Evolutionary conservation across 2,113 vertebrate species (phyloP).

Genomic region (Pachypanchax playfairii): DNA sequence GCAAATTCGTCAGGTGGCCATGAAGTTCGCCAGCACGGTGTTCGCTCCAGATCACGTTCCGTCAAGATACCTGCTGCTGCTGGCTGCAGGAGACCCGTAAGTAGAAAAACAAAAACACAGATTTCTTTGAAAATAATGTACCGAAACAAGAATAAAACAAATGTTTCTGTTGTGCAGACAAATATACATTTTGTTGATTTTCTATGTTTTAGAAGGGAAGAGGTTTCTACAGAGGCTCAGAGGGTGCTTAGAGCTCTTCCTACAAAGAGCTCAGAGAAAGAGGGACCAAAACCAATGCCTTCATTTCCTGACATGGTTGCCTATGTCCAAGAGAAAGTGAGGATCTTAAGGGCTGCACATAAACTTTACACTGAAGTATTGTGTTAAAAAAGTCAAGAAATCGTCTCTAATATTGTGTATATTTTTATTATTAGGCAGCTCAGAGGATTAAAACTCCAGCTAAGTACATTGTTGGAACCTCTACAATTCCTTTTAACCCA

Average conservation of each 20-base stretch:
- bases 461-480: conserved; percentile 91
- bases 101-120: conserved; percentile 53
- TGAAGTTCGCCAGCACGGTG: conserved; percentile 96
- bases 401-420: too few relatives aligned
- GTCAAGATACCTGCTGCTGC: conserved; percentile 93
- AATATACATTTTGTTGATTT: background rate
- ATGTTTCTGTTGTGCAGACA: background rate
- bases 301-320: conserved; percentile 96
- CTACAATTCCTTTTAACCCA: conserved; percentile 93
- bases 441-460: conserved; percentile 94
- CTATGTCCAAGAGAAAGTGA: conserved; percentile 96
- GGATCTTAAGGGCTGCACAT: background rate
- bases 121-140: background rate
- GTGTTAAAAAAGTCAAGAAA: too few relatives aligned
- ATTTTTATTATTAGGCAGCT: conserved; percentile 86
- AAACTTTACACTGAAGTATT: background rate
- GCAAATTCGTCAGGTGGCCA: conserved; percentile 96
- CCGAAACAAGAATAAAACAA: background rate
- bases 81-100: conserved; percentile 98
- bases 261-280: conserved; percentile 85
- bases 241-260: conserved; percentile 85
- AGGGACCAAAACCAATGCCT: conserved; percentile 87
- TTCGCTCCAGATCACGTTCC: conserved; percentile 95
- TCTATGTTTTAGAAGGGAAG: conserved; percentile 84
- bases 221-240: conserved; percentile 92